Conservation (phyloP, 2,113 vertebrate genomes). For the Cyphomyrus plagiostoma region DNA sequence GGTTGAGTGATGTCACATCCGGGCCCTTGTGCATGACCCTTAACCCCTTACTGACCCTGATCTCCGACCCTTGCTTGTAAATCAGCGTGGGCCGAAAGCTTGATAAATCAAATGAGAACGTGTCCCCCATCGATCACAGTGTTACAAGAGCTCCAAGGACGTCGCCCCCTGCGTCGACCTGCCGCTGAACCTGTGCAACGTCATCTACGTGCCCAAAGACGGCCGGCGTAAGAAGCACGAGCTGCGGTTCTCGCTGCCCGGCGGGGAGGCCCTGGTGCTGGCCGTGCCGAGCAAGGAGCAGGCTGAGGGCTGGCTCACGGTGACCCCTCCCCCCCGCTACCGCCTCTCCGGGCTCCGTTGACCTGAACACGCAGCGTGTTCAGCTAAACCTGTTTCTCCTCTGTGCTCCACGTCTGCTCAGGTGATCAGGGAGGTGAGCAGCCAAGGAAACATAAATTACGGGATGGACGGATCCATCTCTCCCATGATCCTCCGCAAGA, state of each 20-base stretch:
- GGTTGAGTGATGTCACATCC: neutral
- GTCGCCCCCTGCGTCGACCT: conserved; percentile 76
- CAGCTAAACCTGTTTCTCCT: neutral
- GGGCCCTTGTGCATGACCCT: neutral
- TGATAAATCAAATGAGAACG: neutral
- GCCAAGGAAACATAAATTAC: conserved; percentile 44
- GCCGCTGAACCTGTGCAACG: conserved; percentile 71
- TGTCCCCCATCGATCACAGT: conserved; percentile 54
- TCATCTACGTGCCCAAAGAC: conserved; percentile 88
- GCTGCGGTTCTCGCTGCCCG: conserved; percentile 81
- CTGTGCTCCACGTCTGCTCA: conserved; percentile 39
- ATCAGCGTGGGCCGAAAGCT: neutral
- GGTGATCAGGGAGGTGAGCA: conserved; percentile 84
- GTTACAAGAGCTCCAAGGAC: conserved; percentile 96
- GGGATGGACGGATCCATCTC: conserved; percentile 68
- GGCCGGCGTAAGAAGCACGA: conserved; percentile 90
- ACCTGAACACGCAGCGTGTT: neutral
- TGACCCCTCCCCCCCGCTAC: conserved; percentile 30
- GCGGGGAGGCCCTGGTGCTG: conserved; percentile 80
- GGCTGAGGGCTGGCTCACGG: conserved; percentile 94
- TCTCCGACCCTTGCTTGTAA: neutral
- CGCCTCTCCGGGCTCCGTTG: neutral
- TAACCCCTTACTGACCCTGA: neutral
- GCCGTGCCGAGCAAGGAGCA: conserved; percentile 94
- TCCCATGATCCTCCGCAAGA: conserved; percentile 74